phyloP scores from a whole-genome alignment of 2,888 invertebrate genomes.

The Atrina japonica region DNA sequence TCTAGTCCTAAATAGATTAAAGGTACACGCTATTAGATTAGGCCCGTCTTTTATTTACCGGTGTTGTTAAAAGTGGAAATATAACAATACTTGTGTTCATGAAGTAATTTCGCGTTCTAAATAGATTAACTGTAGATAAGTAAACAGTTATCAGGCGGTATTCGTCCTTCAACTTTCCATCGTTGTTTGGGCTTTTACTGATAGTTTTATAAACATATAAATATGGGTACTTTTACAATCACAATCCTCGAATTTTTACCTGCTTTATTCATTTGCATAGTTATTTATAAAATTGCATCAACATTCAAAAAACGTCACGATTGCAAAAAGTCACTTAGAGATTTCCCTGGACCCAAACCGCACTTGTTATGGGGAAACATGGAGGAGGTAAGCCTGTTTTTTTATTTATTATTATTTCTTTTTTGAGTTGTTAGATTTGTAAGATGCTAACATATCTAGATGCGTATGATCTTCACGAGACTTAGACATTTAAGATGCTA shows the following conservation, averaged over 20 bases:
- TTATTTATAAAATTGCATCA: constrained; percentile 44
- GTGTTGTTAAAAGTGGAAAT: no score
- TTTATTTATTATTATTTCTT: neutral
- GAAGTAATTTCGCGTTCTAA: no score
- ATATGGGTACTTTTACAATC: constrained; percentile 31
- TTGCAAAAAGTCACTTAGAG: constrained; percentile 45
- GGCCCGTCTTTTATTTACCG: no score
- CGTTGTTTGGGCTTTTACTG: no score
- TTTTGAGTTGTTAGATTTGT: neutral
- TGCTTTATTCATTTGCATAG: constrained; percentile 27
- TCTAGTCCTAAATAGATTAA: no score
- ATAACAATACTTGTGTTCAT: no score
- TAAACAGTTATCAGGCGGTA: no score
- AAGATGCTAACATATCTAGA: neutral
- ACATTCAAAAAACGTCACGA: constrained; percentile 40
- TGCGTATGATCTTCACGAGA: no score
- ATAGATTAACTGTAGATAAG: no score
- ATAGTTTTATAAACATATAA: neutral
- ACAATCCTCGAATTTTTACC: constrained; percentile 44
- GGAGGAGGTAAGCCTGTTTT: constrained; percentile 45
- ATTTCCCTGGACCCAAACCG: constrained; percentile 57
- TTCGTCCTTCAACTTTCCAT: no score
- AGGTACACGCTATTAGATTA: no score
- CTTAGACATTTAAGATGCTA: neutral
- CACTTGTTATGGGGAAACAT: constrained; percentile 55